phyloP scores from a whole-genome alignment of 1,140 invertebrate genomes.

The Anagrus nilaparvatae region DNA sequence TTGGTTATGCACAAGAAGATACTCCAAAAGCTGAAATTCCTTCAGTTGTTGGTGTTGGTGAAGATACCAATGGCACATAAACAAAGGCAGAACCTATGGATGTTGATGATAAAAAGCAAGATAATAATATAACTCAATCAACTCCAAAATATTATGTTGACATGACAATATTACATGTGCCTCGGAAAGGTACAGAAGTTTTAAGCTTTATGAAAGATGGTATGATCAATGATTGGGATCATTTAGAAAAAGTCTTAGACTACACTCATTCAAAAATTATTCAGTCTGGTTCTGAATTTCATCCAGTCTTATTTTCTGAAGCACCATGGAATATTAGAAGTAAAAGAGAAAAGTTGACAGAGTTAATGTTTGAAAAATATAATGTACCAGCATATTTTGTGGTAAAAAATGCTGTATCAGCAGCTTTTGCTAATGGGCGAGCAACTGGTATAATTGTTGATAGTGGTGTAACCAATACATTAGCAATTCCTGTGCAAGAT shows the following conservation, averaged over 20 bases:
- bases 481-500: slow-evolving; percentile 82
- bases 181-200: slow-evolving; percentile 68
- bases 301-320: slow-evolving; percentile 82
- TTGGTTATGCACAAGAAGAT: slow-evolving; percentile 83
- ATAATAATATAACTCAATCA: slow-evolving; percentile 41
- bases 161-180: slow-evolving; percentile 74
- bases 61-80: slow-evolving; percentile 44
- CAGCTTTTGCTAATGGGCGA: slow-evolving; percentile 81
- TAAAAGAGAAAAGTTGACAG: slow-evolving; percentile 76
- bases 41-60: slow-evolving; percentile 58
- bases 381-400: slow-evolving; percentile 82
- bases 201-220: slow-evolving; percentile 74
- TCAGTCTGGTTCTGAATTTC: slow-evolving; percentile 66
- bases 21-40: slow-evolving; percentile 80
- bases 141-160: slow-evolving; percentile 65
- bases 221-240: slow-evolving; percentile 86
- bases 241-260: slow-evolving; percentile 80
- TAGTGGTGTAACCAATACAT: slow-evolving; percentile 79
- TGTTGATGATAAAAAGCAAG: slow-evolving; percentile 46
- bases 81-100: slow-evolving; percentile 53
- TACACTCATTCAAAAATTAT: slow-evolving; percentile 71
- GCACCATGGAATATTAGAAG: slow-evolving; percentile 73
- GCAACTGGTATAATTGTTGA: slow-evolving; percentile 79
- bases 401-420: slow-evolving; percentile 82
- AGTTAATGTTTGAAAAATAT: slow-evolving; percentile 89